Base-by-base conservation (phyloP, 2,888 invertebrate genomes). In the Hemaris fuciformis region DNA sequence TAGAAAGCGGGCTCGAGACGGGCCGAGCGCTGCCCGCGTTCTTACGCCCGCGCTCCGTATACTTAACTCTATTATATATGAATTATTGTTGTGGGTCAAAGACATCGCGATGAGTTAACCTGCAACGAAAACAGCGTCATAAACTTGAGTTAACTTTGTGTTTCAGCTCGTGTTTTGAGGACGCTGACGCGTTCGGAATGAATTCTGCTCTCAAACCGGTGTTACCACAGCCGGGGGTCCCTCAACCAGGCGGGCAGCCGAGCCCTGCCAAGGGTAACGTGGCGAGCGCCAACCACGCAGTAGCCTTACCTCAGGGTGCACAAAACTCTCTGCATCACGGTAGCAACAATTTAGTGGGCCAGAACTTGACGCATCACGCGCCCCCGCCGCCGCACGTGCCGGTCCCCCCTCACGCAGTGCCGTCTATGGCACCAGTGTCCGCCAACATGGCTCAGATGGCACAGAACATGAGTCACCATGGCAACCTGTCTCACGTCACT, bases 171-270 rank as follows among this genome's bases (percentile, higher is more conserved):
- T 74, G 79, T 76, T 78, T 72, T 75, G 79, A 66, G 73, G 68
- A 65, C 22, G 53, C 59, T 69, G 72, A 74, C 76, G 77, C 79
- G 77, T 77, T 79, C 84, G 88, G 83, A 83, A 94, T 94, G 94
- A 94, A 94, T 90, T 94, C 94, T 79, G 93, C 94, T 80, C 84
- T 94, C 85, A 94, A 94, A 87, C 94, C 94, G 82, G 93, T 92
- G 77, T 79, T 94, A 76, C 87, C 93, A 70, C 89, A 93, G 80
- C 85, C 91, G 80, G 90, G 88, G 75, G 88, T 88, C 71, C 85
- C 87, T 72, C 86, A 84, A 83, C 88, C 80, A 85, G 93, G 85
- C 63, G 90, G 84, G 62, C 89, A 88, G 78, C 80, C 87, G 67
- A 91, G 88, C 69, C 87, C 90, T 67, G 88, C 91, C 46, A 91